These are phyloP conservation scores for Peromyscus eremicus DNA, from an alignment of 2,797 vertebrate species.

Conservation along the genomic window DNA sequence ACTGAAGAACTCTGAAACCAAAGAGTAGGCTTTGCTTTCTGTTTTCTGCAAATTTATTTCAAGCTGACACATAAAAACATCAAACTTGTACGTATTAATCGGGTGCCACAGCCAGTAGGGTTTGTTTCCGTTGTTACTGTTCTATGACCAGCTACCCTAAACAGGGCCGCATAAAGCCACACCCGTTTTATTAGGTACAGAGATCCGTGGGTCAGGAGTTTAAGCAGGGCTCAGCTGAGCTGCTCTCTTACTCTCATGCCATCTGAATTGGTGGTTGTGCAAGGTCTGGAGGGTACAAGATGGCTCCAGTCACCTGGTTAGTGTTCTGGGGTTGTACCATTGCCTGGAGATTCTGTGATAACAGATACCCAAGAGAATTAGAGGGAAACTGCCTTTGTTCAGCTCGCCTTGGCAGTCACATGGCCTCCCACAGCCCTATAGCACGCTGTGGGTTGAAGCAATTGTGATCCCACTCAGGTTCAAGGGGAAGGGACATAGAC, in stretches of 20 bases:
- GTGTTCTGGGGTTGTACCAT: background rate
- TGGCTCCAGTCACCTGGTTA: background rate
- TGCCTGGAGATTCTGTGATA: background rate
- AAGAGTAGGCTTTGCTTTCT: background rate
- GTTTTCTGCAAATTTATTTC: background rate
- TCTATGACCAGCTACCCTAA: background rate
- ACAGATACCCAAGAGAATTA: background rate
- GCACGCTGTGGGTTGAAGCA: background rate
- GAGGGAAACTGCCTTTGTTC: background rate
- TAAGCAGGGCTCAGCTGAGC: slow-evolving; percentile 22
- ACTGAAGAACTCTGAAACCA: background rate
- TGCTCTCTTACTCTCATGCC: background rate
- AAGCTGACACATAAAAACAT: background rate
- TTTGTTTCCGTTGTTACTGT: background rate
- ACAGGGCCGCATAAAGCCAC: background rate
- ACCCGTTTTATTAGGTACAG: background rate
- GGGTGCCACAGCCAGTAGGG: background rate
- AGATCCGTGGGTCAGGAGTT: slow-evolving; percentile 9
- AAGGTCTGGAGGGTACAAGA: background rate
- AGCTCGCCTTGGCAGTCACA: background rate
- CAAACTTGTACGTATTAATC: background rate
- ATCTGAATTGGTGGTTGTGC: background rate
- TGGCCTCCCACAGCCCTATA: background rate
- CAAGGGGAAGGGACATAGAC: background rate
- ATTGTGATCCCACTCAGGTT: background rate